Conservation (phyloP, 2,888 invertebrate genomes). For the Acanthopleura granulata region DNA sequence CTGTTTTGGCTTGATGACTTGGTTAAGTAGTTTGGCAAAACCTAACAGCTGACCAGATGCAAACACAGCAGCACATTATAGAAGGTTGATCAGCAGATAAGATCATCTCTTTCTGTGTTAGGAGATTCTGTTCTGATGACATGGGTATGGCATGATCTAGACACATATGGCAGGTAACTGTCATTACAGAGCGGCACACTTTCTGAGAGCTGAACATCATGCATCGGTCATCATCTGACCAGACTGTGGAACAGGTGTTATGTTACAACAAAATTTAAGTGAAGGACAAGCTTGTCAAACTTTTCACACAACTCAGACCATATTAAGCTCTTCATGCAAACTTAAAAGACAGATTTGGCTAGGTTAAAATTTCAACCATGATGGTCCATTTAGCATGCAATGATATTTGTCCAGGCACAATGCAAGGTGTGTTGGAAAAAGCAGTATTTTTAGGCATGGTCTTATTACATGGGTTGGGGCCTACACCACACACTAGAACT, state of each 20-base stretch:
- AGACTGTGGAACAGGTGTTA: too few relatives aligned
- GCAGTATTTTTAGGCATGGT: not conserved
- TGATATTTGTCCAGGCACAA: not conserved
- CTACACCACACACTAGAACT: constrained; percentile 15
- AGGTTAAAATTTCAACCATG: not conserved
- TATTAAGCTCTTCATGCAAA: constrained; percentile 4
- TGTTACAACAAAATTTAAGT: not conserved
- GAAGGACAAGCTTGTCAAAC: not conserved
- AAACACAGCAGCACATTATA: too few relatives aligned
- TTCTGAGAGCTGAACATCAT: too few relatives aligned
- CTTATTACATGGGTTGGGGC: constrained; percentile 7
- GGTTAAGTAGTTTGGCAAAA: too few relatives aligned
- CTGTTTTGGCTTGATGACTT: too few relatives aligned
- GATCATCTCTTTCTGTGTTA: too few relatives aligned
- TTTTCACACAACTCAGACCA: not conserved
- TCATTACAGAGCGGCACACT: too few relatives aligned
- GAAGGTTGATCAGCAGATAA: too few relatives aligned
- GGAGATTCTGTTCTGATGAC: too few relatives aligned
- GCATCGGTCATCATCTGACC: not conserved
- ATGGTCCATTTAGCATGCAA: not conserved
- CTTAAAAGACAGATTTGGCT: not conserved
- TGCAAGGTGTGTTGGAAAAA: not conserved
- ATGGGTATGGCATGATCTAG: too few relatives aligned
- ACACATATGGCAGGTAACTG: too few relatives aligned
- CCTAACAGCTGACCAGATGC: too few relatives aligned